These are phyloP conservation scores for Halictus ligatus DNA, from an alignment of 2,888 invertebrate genomes.

Conservation along the genomic window DNA sequence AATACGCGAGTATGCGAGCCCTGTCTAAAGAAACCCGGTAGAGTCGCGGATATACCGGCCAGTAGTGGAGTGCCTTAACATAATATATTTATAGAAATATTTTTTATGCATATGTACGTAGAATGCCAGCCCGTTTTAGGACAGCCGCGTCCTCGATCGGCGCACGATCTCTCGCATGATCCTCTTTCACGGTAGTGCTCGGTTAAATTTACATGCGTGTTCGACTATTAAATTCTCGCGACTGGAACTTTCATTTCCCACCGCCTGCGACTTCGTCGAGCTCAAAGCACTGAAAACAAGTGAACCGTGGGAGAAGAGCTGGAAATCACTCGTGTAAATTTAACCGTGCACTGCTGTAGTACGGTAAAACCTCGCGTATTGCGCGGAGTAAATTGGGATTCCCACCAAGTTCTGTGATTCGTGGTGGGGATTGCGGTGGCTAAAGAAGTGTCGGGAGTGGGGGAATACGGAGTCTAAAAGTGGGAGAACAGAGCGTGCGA, in stretches of 20 bases:
- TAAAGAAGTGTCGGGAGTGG: too few species aligned
- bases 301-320: not conserved
- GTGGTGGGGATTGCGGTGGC: not conserved
- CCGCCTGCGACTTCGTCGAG: not conserved
- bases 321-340: not conserved
- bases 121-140: conserved; percentile 23
- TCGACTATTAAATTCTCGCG: not conserved
- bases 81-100: conserved; percentile 76
- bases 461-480: not conserved
- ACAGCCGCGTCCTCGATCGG: conserved; percentile 16
- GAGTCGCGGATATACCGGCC: conserved; percentile 77
- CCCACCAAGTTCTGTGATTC: not conserved
- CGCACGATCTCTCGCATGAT: conserved; percentile 1
- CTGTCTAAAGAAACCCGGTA: conserved; percentile 51
- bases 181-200: not conserved
- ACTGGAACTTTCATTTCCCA: too few species aligned
- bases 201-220: not conserved
- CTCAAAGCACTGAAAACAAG: not conserved
- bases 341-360: not conserved
- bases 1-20: conserved; percentile 21
- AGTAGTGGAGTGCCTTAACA: conserved; percentile 80
- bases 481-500: not conserved
- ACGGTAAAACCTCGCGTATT: not conserved
- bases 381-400: not conserved
- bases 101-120: conserved; percentile 65